Evolutionary conservation across 2,113 vertebrate species (phyloP).

Genomic region (Carettochelys insculpta): DNA sequence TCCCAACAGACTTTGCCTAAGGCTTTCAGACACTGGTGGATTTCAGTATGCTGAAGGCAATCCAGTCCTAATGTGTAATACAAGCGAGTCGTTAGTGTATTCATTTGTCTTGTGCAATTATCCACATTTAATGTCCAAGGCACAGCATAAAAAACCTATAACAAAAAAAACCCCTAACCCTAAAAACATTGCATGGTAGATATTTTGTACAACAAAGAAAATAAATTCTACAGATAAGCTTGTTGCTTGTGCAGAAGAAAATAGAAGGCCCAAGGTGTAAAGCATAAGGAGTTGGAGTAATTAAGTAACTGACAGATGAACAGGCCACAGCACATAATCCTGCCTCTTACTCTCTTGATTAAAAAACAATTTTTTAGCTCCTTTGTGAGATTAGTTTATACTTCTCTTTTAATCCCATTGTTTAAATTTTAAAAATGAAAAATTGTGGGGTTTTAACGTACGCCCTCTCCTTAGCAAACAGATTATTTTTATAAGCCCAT

Average conservation of each 20-base stretch:
- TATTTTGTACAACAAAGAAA: neutral
- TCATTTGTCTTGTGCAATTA: neutral
- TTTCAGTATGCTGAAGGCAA: neutral
- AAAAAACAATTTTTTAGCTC: slow-evolving; percentile 17
- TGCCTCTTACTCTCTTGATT: slow-evolving; percentile 1
- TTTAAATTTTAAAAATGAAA: slow-evolving; percentile 43
- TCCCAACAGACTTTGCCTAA: neutral
- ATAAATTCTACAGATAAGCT: neutral
- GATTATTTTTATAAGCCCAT: neutral
- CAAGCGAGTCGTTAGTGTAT: neutral
- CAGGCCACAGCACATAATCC: neutral
- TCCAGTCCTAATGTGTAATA: neutral
- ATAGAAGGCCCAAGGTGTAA: neutral
- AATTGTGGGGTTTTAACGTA: slow-evolving; percentile 39
- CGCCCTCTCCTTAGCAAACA: neutral
- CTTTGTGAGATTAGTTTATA: slow-evolving; percentile 9
- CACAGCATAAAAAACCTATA: neutral
- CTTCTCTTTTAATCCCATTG: slow-evolving; percentile 40
- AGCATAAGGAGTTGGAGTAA: neutral
- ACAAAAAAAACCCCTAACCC: neutral
- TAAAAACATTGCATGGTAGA: neutral
- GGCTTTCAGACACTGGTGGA: neutral
- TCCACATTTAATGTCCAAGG: neutral
- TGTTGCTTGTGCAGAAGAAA: neutral
- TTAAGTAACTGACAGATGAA: neutral